These are phyloP conservation scores for Myodes glareolus DNA, from an alignment of 2,113 vertebrate species.

Conservation along the genomic window DNA sequence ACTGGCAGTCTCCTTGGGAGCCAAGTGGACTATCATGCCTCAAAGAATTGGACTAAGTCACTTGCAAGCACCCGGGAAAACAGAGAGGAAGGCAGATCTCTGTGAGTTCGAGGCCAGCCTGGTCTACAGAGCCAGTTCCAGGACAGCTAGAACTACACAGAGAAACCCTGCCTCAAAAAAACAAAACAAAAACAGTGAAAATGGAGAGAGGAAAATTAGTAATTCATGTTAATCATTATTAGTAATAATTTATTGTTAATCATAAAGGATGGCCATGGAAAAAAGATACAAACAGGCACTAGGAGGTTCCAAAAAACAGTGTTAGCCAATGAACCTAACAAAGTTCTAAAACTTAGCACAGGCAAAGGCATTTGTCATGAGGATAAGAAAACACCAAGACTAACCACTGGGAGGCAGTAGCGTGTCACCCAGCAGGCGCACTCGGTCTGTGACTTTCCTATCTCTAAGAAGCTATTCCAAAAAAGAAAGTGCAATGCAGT, in stretches of 20 bases:
- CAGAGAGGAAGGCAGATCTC: not conserved
- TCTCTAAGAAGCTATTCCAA: constrained; percentile 16
- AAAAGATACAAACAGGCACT: not conserved
- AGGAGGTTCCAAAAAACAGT: not conserved
- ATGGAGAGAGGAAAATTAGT: not conserved
- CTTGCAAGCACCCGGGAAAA: no score
- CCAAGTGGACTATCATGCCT: no score
- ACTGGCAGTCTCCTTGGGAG: no score
- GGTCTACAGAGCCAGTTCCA: not conserved
- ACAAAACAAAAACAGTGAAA: not conserved
- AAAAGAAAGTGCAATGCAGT: not conserved
- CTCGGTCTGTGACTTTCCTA: not conserved
- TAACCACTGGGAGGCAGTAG: constrained; percentile 74
- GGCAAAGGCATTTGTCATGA: not conserved
- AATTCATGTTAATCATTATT: not conserved
- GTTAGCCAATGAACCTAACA: not conserved
- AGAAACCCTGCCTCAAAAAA: not conserved
- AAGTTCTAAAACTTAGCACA: constrained; percentile 4
- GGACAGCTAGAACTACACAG: not conserved
- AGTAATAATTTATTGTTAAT: not conserved
- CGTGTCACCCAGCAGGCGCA: not conserved
- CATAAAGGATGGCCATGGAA: not conserved
- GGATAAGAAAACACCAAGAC: not conserved
- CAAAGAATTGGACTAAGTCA: no score
- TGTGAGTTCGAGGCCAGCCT: not conserved